A percentile compares a stretch with the other conserved stretches of the same genome.
These are phyloP conservation scores for Leptinotarsa undecemlineata DNA, from an alignment of 1,140 invertebrate species.

Conservation along the genomic window DNA sequence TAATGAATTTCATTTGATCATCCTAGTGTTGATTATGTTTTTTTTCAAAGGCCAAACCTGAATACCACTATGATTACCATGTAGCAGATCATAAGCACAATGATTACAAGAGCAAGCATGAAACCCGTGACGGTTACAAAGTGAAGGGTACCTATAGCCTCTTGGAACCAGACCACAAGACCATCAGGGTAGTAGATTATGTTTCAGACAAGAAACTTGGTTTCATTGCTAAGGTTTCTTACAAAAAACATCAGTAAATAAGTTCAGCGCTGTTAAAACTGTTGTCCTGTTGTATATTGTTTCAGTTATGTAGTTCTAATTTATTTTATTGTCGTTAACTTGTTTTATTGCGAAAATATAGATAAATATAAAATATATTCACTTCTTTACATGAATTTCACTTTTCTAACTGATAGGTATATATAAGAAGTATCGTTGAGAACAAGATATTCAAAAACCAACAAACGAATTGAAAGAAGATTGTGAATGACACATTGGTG, in stretches of 20 bases:
- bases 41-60: constrained; percentile 41
- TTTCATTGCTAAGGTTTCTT: constrained; percentile 66
- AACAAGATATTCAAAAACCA: too few relatives aligned
- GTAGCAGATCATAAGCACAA: constrained; percentile 46
- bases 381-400: too few relatives aligned
- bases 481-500: too few relatives aligned
- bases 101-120: constrained; percentile 46
- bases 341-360: constrained; percentile 43
- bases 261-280: constrained; percentile 4
- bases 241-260: constrained; percentile 39
- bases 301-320: background rate
- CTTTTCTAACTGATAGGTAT: too few relatives aligned
- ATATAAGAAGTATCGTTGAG: too few relatives aligned
- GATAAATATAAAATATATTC: too few relatives aligned
- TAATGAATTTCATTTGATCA: too few relatives aligned
- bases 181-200: constrained; percentile 55
- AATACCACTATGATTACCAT: constrained; percentile 46
- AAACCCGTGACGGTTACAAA: constrained; percentile 47
- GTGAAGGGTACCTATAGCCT: constrained; percentile 57
- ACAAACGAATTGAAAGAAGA: too few relatives aligned
- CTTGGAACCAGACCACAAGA: constrained; percentile 55
- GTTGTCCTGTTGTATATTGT: constrained; percentile 26
- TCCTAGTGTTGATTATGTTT: background rate
- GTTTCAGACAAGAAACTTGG: constrained; percentile 60
- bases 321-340: constrained; percentile 32